Percentiles rank a stretch among this genome's conserved stretches.
These are phyloP conservation scores for Empis livida DNA, from an alignment of 2,888 invertebrate species.

Conservation along the genomic window DNA sequence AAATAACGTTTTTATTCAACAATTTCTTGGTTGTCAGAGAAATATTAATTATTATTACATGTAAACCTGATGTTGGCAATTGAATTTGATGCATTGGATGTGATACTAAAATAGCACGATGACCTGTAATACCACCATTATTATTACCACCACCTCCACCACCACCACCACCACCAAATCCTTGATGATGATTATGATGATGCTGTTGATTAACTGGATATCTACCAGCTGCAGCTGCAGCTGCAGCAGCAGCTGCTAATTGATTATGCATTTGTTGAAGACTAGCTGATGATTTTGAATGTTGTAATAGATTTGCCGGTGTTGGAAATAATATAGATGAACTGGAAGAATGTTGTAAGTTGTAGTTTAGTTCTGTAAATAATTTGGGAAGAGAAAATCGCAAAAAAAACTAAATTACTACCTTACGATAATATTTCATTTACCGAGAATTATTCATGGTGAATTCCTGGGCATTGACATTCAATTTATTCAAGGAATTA, in stretches of 20 bases:
- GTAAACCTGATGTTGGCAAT: slow-evolving; percentile 58
- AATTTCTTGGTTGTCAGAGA: neutral
- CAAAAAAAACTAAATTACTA: no score
- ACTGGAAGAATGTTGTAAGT: slow-evolving; percentile 37
- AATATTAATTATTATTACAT: slow-evolving; percentile 29
- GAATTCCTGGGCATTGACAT: slow-evolving; percentile 84
- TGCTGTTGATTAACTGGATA: neutral
- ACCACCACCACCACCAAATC: slow-evolving; percentile 26
- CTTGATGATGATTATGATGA: slow-evolving; percentile 31
- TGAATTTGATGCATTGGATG: slow-evolving; percentile 37
- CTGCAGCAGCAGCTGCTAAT: slow-evolving; percentile 26
- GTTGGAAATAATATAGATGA: slow-evolving; percentile 31
- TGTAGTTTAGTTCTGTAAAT: slow-evolving; percentile 36
- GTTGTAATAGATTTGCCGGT: slow-evolving; percentile 27
- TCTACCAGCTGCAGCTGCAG: slow-evolving; percentile 16
- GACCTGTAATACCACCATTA: slow-evolving; percentile 18
- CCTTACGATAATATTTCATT: slow-evolving; percentile 12
- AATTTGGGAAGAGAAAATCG: slow-evolving; percentile 8
- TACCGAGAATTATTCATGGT: slow-evolving; percentile 47
- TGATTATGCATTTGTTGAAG: slow-evolving; percentile 38
- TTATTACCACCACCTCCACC: slow-evolving; percentile 17
- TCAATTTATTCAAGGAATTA: slow-evolving; percentile 50
- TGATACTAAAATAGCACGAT: slow-evolving; percentile 31
- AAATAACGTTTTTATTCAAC: no score
- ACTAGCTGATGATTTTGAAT: slow-evolving; percentile 42